These are phyloP conservation scores for Bombus ignitus DNA, from an alignment of 1,140 invertebrate species.

Conservation along the genomic window DNA sequence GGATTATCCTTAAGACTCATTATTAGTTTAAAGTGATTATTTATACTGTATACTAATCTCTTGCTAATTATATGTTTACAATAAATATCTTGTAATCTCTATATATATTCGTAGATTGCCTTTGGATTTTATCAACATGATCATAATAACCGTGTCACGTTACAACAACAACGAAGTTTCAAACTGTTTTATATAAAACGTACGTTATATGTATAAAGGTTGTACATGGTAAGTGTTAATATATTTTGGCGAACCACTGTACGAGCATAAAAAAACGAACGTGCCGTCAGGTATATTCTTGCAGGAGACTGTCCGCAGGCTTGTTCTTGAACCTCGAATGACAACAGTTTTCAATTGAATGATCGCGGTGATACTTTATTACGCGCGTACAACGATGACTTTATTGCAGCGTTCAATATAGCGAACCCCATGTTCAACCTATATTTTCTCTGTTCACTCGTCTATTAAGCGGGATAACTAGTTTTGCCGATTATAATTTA, in stretches of 20 bases:
- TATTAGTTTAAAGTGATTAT: too few relatives aligned
- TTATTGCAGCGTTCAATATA: constrained; percentile 22
- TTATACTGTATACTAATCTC: too few relatives aligned
- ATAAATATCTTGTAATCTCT: too few relatives aligned
- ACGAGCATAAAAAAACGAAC: not conserved
- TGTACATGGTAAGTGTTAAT: too few relatives aligned
- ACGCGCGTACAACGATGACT: not conserved
- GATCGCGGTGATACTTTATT: constrained; percentile 37
- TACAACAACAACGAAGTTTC: not conserved
- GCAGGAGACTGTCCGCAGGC: not conserved
- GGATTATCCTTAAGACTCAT: too few relatives aligned
- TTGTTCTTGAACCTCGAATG: constrained; percentile 32
- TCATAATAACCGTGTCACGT: not conserved
- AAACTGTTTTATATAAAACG: not conserved
- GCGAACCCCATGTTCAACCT: not conserved
- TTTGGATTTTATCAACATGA: not conserved
- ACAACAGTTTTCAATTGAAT: constrained; percentile 42
- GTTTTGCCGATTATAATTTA: not conserved
- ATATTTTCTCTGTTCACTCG: constrained; percentile 9
- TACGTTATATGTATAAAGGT: not conserved
- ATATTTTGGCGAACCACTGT: not conserved
- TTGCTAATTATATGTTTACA: too few relatives aligned
- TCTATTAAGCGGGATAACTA: not conserved
- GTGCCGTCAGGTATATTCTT: not conserved
- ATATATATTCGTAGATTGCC: too few relatives aligned